These are phyloP conservation scores for Megaceryle torquata DNA, from an alignment of 2,113 vertebrate genomes.

Conservation along the genomic window DNA sequence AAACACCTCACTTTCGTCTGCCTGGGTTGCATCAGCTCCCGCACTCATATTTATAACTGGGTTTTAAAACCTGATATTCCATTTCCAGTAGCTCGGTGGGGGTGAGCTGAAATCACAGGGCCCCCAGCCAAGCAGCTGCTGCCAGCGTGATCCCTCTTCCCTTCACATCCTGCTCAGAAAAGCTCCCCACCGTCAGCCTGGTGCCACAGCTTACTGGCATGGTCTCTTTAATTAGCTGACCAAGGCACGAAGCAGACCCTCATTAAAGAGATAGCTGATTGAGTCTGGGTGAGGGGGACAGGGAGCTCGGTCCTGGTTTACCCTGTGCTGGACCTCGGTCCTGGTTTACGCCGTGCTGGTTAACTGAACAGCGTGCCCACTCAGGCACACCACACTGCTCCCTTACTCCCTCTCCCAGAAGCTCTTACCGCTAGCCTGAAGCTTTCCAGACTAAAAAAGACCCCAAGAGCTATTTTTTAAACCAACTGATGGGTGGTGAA, in stretches of 20 bases:
- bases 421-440: background rate
- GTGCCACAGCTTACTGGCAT: constrained; percentile 65
- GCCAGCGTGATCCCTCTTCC: constrained; percentile 63
- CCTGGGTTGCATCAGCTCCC: constrained; percentile 66
- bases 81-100: constrained; percentile 65
- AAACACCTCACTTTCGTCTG: constrained; percentile 7
- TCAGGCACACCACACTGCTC: background rate
- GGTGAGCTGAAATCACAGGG: constrained; percentile 48
- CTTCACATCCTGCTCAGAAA: constrained; percentile 70
- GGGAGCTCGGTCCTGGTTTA: background rate
- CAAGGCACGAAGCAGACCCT: background rate
- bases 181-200: constrained; percentile 58
- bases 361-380: accelerated
- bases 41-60: constrained; percentile 43
- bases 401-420: background rate
- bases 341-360: no score
- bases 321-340: accelerated
- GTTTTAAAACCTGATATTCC: constrained; percentile 66
- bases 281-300: background rate
- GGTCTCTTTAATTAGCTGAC: constrained; percentile 62
- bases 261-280: constrained; percentile 36
- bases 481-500: background rate
- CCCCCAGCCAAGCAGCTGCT: constrained; percentile 73
- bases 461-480: background rate
- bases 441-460: background rate